A percentile compares a stretch with the other conserved stretches of the same genome.
Evolutionary conservation across 1,140 invertebrate genomes (phyloP).

Genomic region (Ceratitis capitata): DNA sequence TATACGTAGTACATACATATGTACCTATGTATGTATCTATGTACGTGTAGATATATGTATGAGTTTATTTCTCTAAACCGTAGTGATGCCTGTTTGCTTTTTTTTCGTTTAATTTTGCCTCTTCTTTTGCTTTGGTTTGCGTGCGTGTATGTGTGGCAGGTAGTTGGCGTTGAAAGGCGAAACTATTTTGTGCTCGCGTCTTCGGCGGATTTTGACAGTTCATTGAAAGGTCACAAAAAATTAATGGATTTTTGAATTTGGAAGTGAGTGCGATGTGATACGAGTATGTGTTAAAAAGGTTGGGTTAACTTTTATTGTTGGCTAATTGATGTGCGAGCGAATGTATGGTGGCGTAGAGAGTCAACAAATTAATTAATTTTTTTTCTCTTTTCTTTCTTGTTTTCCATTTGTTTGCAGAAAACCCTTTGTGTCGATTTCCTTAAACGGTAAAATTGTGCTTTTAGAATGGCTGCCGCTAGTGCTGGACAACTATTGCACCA

Average conservation of each 20-base stretch:
- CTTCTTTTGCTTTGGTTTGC: not conserved
- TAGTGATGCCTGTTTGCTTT: not conserved
- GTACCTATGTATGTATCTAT: not conserved
- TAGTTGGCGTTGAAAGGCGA: not conserved
- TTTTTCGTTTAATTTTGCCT: too few relatives aligned
- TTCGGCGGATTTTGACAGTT: not conserved
- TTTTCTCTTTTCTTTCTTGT: not conserved
- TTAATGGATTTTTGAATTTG: conserved; percentile 19
- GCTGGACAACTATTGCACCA: conserved; percentile 57
- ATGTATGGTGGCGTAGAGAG: not conserved
- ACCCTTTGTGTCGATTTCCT: not conserved
- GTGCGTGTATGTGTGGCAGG: not conserved
- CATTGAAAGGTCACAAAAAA: conserved; percentile 9
- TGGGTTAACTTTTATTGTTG: not conserved
- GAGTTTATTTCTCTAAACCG: too few relatives aligned
- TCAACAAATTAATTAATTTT: conserved; percentile 6
- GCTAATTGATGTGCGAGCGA: not conserved
- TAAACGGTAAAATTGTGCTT: not conserved
- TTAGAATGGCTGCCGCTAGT: conserved; percentile 59
- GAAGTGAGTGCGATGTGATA: not conserved
- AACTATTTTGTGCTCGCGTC: not conserved
- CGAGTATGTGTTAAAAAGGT: not conserved
- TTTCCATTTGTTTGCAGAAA: conserved; percentile 13
- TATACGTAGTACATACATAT: not conserved
- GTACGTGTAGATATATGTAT: not conserved